phyloP scores from a whole-genome alignment of 1,140 invertebrate genomes.

The Drosophila leontia region DNA sequence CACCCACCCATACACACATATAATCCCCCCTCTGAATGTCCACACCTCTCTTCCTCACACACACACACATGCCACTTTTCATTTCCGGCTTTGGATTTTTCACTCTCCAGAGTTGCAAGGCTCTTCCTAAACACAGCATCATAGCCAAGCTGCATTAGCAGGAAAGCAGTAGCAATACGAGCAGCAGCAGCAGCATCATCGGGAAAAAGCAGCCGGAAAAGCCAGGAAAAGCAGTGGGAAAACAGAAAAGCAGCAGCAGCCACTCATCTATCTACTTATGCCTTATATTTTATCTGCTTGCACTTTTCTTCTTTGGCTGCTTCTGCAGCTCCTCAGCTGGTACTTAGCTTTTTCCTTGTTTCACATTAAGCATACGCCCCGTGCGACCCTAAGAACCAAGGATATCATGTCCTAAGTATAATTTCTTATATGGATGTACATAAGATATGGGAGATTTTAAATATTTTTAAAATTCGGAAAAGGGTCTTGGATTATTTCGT shows the following conservation, averaged over 20 bases:
- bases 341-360: slow-evolving; percentile 17
- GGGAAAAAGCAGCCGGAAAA: slow-evolving; percentile 26
- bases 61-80: slow-evolving; percentile 65
- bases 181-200: slow-evolving; percentile 13
- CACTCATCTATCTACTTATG: slow-evolving; percentile 77
- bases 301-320: slow-evolving; percentile 36
- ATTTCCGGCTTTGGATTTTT: slow-evolving; percentile 72
- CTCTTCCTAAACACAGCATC: slow-evolving; percentile 45
- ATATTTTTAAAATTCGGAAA: neutral
- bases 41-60: slow-evolving; percentile 4
- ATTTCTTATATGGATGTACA: slow-evolving; percentile 9
- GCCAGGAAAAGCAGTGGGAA: slow-evolving; percentile 28
- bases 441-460: neutral
- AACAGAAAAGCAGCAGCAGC: slow-evolving; percentile 33
- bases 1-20: slow-evolving; percentile 23
- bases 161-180: slow-evolving; percentile 32
- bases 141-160: slow-evolving; percentile 44
- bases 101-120: slow-evolving; percentile 32
- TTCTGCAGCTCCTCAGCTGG: slow-evolving; percentile 17
- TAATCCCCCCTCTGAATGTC: slow-evolving; percentile 12
- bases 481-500: neutral
- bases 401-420: slow-evolving; percentile 1
- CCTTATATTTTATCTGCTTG: slow-evolving; percentile 69
- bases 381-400: neutral
- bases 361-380: slow-evolving; percentile 61